Conservation (phyloP, 2,113 vertebrate genomes). For the Erythrolamprus reginae region DNA sequence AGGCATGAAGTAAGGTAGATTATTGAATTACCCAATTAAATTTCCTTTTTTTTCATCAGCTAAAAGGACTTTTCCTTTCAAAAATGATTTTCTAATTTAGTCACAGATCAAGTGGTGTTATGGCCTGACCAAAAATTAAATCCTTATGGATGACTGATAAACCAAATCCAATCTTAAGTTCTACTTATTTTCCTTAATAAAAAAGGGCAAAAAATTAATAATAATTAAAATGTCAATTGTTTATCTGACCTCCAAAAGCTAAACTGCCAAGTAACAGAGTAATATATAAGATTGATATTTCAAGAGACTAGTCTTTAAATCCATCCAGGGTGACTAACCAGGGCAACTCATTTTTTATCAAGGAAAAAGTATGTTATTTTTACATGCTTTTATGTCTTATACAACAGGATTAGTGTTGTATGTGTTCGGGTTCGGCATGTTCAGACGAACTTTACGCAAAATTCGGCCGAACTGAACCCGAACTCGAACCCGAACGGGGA, state of each 20-base stretch:
- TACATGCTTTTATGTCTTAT: background rate
- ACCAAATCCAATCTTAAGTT: background rate
- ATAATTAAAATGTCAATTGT: constrained; percentile 21
- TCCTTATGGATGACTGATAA: constrained; percentile 15
- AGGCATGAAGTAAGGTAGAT: background rate
- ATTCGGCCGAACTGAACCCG: too few species aligned
- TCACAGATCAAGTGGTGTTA: constrained; percentile 2
- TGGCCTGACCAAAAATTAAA: constrained; percentile 2
- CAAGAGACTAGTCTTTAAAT: constrained; percentile 9
- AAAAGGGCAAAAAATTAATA: background rate
- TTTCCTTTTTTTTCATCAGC: background rate
- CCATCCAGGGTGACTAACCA: background rate
- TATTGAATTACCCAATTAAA: background rate
- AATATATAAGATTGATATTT: constrained; percentile 13
- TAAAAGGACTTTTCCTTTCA: constrained; percentile 6
- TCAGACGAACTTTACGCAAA: too few species aligned
- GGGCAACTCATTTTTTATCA: background rate
- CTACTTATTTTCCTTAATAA: background rate
- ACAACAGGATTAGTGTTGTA: too few species aligned
- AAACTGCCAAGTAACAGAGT: constrained; percentile 30
- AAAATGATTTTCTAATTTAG: background rate
- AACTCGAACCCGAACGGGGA: too few species aligned
- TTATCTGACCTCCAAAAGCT: constrained; percentile 17
- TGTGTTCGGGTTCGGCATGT: too few species aligned
- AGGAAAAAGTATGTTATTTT: background rate